These are phyloP conservation scores for Rhombomys opimus DNA, from an alignment of 2,113 vertebrate genomes.

Conservation along the genomic window DNA sequence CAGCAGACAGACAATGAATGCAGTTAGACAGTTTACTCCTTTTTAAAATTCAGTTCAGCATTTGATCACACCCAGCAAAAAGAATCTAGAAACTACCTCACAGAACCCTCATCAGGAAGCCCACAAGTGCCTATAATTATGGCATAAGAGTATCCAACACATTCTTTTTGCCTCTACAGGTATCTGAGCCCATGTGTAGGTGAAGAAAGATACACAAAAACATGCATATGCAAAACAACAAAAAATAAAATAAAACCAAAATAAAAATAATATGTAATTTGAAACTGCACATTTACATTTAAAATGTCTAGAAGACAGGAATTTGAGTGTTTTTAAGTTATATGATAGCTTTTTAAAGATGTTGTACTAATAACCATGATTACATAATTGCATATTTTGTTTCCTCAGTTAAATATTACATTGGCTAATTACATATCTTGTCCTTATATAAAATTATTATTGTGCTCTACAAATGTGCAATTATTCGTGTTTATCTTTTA, in stretches of 20 bases:
- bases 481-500: neutral
- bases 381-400: neutral
- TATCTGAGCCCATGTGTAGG: neutral
- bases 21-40: too few relatives aligned
- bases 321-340: too few relatives aligned
- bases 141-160: neutral
- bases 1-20: too few relatives aligned
- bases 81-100: neutral
- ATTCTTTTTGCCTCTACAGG: too few relatives aligned
- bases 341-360: neutral
- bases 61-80: neutral
- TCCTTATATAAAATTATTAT: neutral
- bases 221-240: neutral
- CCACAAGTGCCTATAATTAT: neutral
- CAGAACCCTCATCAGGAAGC: neutral
- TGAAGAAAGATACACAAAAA: neutral
- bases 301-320: neutral
- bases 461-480: neutral
- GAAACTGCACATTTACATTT: neutral
- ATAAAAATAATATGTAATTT: neutral
- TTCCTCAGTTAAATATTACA: neutral
- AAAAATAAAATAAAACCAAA: neutral
- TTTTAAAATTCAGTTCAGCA: too few relatives aligned
- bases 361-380: neutral
- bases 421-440: neutral